phyloP scores from a whole-genome alignment of 2,888 invertebrate species.

The Lobophora halterata region DNA sequence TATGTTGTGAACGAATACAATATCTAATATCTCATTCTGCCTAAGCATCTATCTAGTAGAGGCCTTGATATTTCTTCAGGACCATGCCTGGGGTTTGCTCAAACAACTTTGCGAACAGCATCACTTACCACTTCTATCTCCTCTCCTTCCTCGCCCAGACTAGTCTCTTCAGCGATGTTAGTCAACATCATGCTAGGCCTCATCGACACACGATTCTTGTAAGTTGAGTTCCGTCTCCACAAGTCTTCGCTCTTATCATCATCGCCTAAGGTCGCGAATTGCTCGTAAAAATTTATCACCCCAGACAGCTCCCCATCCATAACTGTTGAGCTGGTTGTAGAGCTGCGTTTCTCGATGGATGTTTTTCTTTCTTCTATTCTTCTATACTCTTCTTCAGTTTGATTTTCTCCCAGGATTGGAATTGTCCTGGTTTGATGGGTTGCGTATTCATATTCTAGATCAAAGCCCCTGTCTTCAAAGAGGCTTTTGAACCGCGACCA shows the following conservation, averaged over 20 bases:
- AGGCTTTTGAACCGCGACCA: constrained; percentile 67
- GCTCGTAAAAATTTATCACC: constrained; percentile 69
- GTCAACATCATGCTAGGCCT: constrained; percentile 67
- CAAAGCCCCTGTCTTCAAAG: constrained; percentile 70
- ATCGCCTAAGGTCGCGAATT: constrained; percentile 62
- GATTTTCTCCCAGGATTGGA: constrained; percentile 41
- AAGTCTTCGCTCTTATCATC: constrained; percentile 53
- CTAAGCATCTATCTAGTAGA: too few relatives aligned
- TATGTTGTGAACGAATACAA: too few relatives aligned
- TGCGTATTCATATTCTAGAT: constrained; percentile 66
- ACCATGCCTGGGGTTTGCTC: too few relatives aligned
- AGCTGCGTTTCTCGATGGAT: constrained; percentile 26
- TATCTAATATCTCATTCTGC: too few relatives aligned
- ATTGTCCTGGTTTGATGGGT: constrained; percentile 25
- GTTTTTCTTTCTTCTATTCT: constrained; percentile 47
- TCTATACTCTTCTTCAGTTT: constrained; percentile 51
- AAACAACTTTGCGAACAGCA: too few relatives aligned
- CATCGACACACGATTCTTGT: constrained; percentile 62
- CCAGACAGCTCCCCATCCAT: constrained; percentile 51
- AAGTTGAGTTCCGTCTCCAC: constrained; percentile 45
- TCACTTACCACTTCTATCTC: constrained; percentile 62
- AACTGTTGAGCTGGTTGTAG: constrained; percentile 28
- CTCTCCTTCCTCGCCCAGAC: constrained; percentile 49
- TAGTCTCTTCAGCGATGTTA: constrained; percentile 67
- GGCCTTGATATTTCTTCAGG: too few relatives aligned